Evolutionary conservation across 2,888 invertebrate genomes (phyloP), one percentile per base, ranked within the genome.

Genomic region (Drosophila antonietae): DNA sequence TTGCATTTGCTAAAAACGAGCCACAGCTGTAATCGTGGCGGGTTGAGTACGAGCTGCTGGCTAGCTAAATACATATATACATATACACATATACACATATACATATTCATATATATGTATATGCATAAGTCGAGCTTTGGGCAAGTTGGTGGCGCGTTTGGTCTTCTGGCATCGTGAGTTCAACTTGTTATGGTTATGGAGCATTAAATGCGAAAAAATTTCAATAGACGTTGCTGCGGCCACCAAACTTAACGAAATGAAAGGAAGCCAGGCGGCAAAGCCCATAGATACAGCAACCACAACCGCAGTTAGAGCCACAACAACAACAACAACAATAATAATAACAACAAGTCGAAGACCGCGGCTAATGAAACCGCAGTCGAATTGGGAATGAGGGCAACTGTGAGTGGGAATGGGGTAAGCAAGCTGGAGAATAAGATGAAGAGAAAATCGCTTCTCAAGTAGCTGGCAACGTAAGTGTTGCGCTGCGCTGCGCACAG

Each of bases 1-100:
- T 84, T 84, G 84, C 89, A 84, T 84, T 89, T 84, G 84, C 85
- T 80, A 85, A 89, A 88, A 88, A 81, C 83, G 83, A 74, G 84
- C 78, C 78, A 73, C 69, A 78, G 63, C 67, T 80, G 64, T 77
- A 72, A 67, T 68, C 68, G 74, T 46, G 49, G 6, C 6, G 23
- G 47, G 53, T 10, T 2, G 28, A n/a, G 39, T 53, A 23, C 52
- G 52, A 53, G 31, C 55, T 15, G 20, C 23, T 23, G 10, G 39
- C 68, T 47, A 4, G 46, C 46, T 15, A 9, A 4, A 28, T n/a
- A 47, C 10, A 47, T 10, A 31, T 1, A 15, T 3, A 33, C 47
- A 35, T 12, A n/a, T n/a, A 49, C 4, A 18, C 12, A 10, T 5
- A 31, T 15, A 2, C n/a, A 20, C 5, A 37, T 15, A 28, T 2